These are phyloP conservation scores for Acanthosepion esculentum DNA, from an alignment of 2,888 invertebrate genomes.

Conservation along the genomic window DNA sequence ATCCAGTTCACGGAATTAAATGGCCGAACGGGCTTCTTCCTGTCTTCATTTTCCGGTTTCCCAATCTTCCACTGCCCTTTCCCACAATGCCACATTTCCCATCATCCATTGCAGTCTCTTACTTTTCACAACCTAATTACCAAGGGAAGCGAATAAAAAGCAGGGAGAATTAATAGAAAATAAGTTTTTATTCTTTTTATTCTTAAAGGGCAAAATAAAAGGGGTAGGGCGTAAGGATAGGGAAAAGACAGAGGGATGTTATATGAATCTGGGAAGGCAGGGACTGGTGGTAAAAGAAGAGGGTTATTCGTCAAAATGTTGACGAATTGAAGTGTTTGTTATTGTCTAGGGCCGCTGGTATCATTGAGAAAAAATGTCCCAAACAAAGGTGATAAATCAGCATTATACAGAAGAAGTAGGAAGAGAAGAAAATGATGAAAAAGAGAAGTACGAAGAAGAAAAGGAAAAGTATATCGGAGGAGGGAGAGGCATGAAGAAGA, in stretches of 20 bases:
- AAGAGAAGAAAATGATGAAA: neutral
- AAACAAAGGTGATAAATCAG: slow-evolving; percentile 33
- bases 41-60: slow-evolving; percentile 16
- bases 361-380: slow-evolving; percentile 33
- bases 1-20: neutral
- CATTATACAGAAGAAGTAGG: neutral
- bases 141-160: slow-evolving; percentile 14
- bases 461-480: neutral
- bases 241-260: slow-evolving; percentile 6
- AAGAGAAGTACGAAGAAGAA: neutral
- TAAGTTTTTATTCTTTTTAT: neutral
- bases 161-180: neutral
- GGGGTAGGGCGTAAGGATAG: neutral
- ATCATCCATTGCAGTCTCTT: neutral
- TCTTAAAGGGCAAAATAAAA: neutral
- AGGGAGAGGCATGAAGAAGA: neutral
- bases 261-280: neutral
- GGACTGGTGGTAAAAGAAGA: neutral
- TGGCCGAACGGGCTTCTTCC: slow-evolving; percentile 15
- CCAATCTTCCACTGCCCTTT: neutral
- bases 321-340: neutral
- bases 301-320: neutral
- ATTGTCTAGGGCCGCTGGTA: slow-evolving; percentile 33
- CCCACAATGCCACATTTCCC: slow-evolving; percentile 4
- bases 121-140: slow-evolving; percentile 15